phyloP scores from a whole-genome alignment of 2,113 vertebrate genomes.

The Ptyas mucosa region DNA sequence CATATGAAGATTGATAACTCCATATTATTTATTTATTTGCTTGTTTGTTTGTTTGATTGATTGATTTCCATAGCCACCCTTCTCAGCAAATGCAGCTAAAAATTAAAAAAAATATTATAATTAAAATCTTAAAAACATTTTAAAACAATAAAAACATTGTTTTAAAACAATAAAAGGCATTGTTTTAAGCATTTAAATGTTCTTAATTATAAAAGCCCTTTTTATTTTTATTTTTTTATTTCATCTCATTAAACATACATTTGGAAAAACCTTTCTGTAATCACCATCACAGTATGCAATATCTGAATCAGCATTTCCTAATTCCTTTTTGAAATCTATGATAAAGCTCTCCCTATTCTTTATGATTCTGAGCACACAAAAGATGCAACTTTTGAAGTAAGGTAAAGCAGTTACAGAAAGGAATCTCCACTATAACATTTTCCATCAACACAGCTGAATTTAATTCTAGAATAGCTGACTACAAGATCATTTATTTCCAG shows the following conservation, averaged over 20 bases:
- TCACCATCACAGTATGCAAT: not conserved
- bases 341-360: not conserved
- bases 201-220: not conserved
- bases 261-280: not conserved
- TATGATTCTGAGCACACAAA: not conserved
- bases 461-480: not conserved
- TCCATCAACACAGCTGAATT: not conserved
- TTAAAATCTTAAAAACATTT: too few species aligned
- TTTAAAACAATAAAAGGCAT: too few species aligned
- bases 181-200: not conserved
- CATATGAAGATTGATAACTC: not conserved
- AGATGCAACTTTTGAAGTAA: not conserved
- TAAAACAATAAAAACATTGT: too few species aligned
- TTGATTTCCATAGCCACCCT: too few species aligned
- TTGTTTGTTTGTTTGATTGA: not conserved
- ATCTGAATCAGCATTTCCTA: not conserved
- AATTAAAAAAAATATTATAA: too few species aligned
- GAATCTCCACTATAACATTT: not conserved
- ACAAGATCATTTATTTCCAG: not conserved
- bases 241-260: not conserved
- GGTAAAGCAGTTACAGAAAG: not conserved
- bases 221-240: not conserved
- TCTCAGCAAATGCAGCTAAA: too few species aligned
- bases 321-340: not conserved
- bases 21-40: not conserved